These are phyloP conservation scores for Pectinophora gossypiella DNA, from an alignment of 1,140 invertebrate species.

Conservation along the genomic window DNA sequence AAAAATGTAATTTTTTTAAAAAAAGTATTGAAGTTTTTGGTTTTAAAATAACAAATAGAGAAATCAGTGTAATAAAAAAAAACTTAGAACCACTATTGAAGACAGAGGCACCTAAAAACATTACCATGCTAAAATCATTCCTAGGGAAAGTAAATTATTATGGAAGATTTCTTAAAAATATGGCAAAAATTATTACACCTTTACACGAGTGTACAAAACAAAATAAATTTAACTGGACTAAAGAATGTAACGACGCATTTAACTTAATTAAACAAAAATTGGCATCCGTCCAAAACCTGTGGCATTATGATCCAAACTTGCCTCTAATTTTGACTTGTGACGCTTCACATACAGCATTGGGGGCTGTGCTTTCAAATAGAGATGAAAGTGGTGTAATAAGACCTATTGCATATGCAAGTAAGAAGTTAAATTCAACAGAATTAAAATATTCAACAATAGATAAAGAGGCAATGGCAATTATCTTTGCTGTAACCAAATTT, in stretches of 20 bases:
- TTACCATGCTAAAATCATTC: slow-evolving; percentile 19
- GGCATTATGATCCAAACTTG: slow-evolving; percentile 10
- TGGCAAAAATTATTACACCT: not conserved
- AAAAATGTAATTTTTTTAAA: slow-evolving; percentile 21
- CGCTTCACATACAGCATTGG: slow-evolving; percentile 8
- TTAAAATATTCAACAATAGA: slow-evolving; percentile 11
- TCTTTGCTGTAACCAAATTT: slow-evolving; percentile 29
- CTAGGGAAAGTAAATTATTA: slow-evolving; percentile 25
- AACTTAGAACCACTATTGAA: slow-evolving; percentile 21
- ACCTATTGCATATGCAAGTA: slow-evolving; percentile 13
- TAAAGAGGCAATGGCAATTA: slow-evolving; percentile 22
- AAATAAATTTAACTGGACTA: slow-evolving; percentile 12
- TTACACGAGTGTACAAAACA: slow-evolving; percentile 9
- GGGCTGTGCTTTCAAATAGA: slow-evolving; percentile 9
- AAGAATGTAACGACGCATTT: slow-evolving; percentile 9
- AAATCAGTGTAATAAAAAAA: slow-evolving; percentile 14
- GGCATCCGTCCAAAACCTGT: slow-evolving; percentile 4
- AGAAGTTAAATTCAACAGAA: slow-evolving; percentile 6
- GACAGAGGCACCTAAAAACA: slow-evolving; percentile 6
- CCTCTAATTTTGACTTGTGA: slow-evolving; percentile 12
- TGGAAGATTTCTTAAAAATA: not conserved
- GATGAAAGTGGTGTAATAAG: slow-evolving; percentile 7
- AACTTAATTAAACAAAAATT: slow-evolving; percentile 10
- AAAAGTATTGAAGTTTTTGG: slow-evolving; percentile 20
- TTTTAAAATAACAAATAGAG: slow-evolving; percentile 13